Evolutionary conservation across 2,888 invertebrate species (phyloP).

Genomic region (Monoplex corrugatus): DNA sequence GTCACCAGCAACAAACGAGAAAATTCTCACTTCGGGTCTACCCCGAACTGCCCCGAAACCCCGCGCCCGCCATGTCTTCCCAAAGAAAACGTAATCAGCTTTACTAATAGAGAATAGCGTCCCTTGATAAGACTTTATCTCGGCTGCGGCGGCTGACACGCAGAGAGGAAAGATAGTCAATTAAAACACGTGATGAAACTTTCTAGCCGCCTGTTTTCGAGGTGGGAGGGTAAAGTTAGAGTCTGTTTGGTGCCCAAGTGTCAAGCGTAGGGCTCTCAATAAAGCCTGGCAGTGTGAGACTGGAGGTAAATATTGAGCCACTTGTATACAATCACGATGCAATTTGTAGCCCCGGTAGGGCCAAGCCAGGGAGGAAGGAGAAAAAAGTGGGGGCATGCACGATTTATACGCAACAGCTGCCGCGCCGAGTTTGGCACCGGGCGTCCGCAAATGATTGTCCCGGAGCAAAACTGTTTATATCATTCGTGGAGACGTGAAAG

Average conservation of each 20-base stretch:
- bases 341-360: slow-evolving; percentile 7
- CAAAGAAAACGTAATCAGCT: slow-evolving; percentile 19
- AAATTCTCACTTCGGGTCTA: background rate
- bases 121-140: slow-evolving; percentile 26
- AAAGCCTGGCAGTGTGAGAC: slow-evolving; percentile 22
- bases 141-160: background rate
- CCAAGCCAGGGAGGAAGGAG: background rate
- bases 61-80: background rate
- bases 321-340: slow-evolving; percentile 34
- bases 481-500: background rate
- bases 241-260: background rate
- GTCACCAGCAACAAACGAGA: background rate
- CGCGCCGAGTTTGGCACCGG: slow-evolving; percentile 23
- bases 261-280: background rate
- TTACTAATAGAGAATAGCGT: slow-evolving; percentile 19
- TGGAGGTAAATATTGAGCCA: slow-evolving; percentile 41
- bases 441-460: slow-evolving; percentile 9
- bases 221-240: too few species aligned
- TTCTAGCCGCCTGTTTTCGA: background rate
- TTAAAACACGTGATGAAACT: slow-evolving; percentile 43
- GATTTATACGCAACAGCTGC: slow-evolving; percentile 42
- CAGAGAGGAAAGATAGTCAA: slow-evolving; percentile 9
- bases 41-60: too few species aligned
- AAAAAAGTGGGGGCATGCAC: background rate
- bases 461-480: slow-evolving; percentile 32